phyloP scores from a whole-genome alignment of 2,888 invertebrate species.

The Drosophila pegasa region DNA sequence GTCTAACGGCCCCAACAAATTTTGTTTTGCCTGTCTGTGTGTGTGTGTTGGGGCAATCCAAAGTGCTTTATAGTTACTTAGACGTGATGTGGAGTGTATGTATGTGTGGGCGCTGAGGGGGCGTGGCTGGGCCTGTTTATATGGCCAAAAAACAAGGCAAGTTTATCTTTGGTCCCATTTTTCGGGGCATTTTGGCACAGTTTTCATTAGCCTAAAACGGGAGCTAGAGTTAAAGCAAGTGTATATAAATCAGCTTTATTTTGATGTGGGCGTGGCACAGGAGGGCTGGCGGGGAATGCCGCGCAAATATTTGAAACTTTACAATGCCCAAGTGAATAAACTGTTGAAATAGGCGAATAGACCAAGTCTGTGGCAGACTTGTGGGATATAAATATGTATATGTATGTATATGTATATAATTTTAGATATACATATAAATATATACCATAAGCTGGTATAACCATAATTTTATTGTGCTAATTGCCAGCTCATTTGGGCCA shows the following conservation, averaged over 20 bases:
- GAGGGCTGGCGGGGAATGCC: constrained; percentile 2
- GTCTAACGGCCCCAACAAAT: constrained; percentile 3
- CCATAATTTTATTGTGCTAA: constrained; percentile 49
- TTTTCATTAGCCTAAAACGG: constrained; percentile 57
- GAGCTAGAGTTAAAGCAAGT: constrained; percentile 24
- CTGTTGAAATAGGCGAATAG: constrained; percentile 32
- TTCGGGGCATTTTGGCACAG: constrained; percentile 38
- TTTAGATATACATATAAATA: neutral
- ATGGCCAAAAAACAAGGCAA: constrained; percentile 32
- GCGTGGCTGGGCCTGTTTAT: constrained; percentile 40
- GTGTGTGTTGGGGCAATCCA: constrained; percentile 25
- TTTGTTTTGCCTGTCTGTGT: constrained; percentile 8
- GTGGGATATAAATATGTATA: neutral
- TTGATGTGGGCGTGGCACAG: neutral
- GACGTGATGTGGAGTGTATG: neutral
- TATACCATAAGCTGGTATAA: neutral
- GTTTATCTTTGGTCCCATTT: constrained; percentile 47
- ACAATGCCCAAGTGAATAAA: constrained; percentile 45
- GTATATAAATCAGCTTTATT: constrained; percentile 54
- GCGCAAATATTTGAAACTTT: constrained; percentile 36
- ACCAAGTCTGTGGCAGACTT: neutral
- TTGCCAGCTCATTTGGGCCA: constrained; percentile 62
- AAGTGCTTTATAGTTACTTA: constrained; percentile 69
- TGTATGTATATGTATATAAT: neutral
- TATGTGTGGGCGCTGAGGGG: too few relatives aligned